Base-by-base conservation (phyloP, 2,797 vertebrate species). In the Parotocinclus haroldoi region DNA sequence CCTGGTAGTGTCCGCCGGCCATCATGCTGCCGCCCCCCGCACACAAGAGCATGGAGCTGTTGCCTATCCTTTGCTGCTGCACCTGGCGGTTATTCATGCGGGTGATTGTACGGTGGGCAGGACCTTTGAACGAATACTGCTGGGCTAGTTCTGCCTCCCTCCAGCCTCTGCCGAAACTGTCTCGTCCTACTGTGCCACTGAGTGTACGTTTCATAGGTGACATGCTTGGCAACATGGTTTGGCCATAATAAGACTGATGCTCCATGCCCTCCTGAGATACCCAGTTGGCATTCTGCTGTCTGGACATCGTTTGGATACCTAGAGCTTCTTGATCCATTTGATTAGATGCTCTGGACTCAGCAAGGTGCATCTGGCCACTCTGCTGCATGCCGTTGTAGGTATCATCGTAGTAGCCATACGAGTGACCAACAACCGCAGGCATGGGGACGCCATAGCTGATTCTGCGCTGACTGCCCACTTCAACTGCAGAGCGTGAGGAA, bases 61-160 rank as follows among this genome's bases (percentile, higher is more conserved):
- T 64, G 51, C 62, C 51, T 45, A 75, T 42, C 55, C 66, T 77
- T n/a, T 86, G 84, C 51, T 88, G 83, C 66, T 86, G 85, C 58
- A 74, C 67, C 16, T 87, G 82, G 48, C 85, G 86, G 86, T 96
- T 95, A 82, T 93, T 89, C 65, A 92, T 90, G 3, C 96, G 91
- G 80, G 90, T 96, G 55, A 98, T 92, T 12, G 95, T 98, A 71
- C 96, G 89, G 86, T 96, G 93, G 71, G 96, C 94, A 0, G 96
- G 96, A 0, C 95, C 96, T 0, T 90, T 90, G 58, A 92, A 95
- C 0, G 89, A 83, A 73, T 87, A 87, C 63, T 89, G 87, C 63
- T 63, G 68, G 0, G 79, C 82, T 8, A 79, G 48, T 42, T 87
- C 88, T 52, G 84, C 81, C 9, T 85, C 83, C 54, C 75, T 81